Percentiles rank a stretch among this genome's conserved stretches.
These are phyloP conservation scores for Yponomeuta cagnagella DNA, from an alignment of 2,888 invertebrate genomes.

Conservation along the genomic window DNA sequence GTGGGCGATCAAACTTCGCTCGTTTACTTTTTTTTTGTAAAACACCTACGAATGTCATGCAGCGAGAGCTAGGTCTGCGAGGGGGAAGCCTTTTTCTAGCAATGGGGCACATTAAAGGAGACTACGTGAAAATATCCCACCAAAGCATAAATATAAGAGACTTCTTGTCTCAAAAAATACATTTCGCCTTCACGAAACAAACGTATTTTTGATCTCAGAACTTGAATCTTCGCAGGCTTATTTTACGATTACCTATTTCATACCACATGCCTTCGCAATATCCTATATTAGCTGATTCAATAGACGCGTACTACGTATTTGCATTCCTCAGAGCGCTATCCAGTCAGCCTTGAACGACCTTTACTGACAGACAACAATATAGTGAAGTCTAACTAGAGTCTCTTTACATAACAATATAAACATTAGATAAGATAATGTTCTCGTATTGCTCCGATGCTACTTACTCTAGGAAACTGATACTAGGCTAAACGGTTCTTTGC, in stretches of 20 bases:
- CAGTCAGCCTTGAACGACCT: constrained; percentile 1
- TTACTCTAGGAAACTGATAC: too few species aligned
- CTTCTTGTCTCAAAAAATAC: background rate
- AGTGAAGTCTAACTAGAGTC: background rate
- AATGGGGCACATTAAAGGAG: too few species aligned
- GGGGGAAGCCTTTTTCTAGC: too few species aligned
- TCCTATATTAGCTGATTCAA: background rate
- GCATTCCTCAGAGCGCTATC: background rate
- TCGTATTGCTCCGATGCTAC: background rate
- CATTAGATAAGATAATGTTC: background rate
- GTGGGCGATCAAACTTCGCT: too few species aligned
- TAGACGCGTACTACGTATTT: background rate
- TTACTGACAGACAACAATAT: background rate
- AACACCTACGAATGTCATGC: too few species aligned
- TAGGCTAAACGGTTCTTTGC: too few species aligned
- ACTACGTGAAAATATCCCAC: too few species aligned
- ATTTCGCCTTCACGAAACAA: background rate
- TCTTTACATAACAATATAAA: constrained; percentile 1
- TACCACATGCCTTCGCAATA: background rate
- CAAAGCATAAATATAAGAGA: too few species aligned
- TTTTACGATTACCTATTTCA: background rate
- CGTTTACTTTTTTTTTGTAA: too few species aligned
- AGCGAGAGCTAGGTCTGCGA: too few species aligned
- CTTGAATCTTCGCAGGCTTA: background rate
- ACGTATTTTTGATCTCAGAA: background rate